Evolutionary conservation across 35 echinoderm and acorn worm genomes (phyloP).

Genomic region (Patiria miniata): DNA sequence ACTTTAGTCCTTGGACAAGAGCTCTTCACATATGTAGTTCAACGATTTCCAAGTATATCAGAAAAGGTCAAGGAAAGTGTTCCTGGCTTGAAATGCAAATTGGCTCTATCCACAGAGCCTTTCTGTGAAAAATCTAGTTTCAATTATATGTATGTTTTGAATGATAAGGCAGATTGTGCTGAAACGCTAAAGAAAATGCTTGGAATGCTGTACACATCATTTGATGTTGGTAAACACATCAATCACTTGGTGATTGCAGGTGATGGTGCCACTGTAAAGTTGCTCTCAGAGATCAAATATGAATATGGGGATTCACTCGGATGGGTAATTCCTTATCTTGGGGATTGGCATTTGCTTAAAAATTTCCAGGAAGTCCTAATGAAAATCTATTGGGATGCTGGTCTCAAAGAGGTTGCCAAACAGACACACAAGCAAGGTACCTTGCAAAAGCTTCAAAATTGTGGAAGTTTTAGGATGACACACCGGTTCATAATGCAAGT

Average conservation of each 20-base stretch:
- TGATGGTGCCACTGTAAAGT: constrained; percentile 63
- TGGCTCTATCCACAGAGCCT: constrained; percentile 16
- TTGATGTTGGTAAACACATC: background rate
- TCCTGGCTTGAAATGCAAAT: constrained; percentile 50
- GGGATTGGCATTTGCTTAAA: constrained; percentile 82
- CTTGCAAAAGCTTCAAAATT: constrained; percentile 7
- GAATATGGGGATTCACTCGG: constrained; percentile 63
- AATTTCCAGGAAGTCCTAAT: constrained; percentile 65
- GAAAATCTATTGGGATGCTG: constrained; percentile 77
- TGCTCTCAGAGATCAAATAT: constrained; percentile 47
- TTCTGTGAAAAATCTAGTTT: constrained; percentile 47
- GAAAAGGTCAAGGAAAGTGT: background rate
- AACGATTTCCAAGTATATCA: background rate
- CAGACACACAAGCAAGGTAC: constrained; percentile 43
- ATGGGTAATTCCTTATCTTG: constrained; percentile 75
- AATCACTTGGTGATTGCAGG: constrained; percentile 72
- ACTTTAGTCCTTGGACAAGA: background rate
- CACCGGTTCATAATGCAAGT: constrained; percentile 64
- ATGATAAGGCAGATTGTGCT: constrained; percentile 46
- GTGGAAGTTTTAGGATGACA: constrained; percentile 48
- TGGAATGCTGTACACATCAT: background rate
- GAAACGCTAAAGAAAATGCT: constrained; percentile 14
- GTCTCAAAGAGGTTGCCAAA: constrained; percentile 41
- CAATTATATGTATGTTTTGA: constrained; percentile 40
- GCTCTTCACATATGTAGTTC: constrained; percentile 1